Percentiles rank a stretch among this genome's conserved stretches.
Evolutionary conservation across 2,797 vertebrate species (phyloP).

Genomic region (Platyrinchus mystaceus): DNA sequence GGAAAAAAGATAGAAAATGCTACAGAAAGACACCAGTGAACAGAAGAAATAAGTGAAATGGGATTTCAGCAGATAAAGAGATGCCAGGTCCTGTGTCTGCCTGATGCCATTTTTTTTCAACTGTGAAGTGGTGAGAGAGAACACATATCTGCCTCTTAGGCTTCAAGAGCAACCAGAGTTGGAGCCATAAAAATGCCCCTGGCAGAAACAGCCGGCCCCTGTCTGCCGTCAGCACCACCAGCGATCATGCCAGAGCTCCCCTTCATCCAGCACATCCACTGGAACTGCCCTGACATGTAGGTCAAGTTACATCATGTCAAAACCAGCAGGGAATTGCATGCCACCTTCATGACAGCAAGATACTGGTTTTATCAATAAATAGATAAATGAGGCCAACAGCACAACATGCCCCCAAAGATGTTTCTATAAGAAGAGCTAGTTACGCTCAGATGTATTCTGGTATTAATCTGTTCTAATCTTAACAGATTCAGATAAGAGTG

Average conservation of each 20-base stretch:
- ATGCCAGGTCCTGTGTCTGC: background rate
- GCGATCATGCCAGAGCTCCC: rapidly evolving
- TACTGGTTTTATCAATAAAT: background rate
- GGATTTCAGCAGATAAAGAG: background rate
- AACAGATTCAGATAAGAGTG: background rate
- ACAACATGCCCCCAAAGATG: rapidly evolving
- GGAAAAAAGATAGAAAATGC: background rate
- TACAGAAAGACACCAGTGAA: background rate
- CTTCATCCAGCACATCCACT: rapidly evolving
- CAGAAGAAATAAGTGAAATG: background rate
- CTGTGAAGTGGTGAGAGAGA: background rate
- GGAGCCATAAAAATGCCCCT: background rate
- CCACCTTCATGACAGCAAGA: background rate
- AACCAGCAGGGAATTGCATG: background rate
- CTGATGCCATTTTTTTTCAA: background rate
- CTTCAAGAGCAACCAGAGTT: background rate
- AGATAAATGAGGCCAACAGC: background rate
- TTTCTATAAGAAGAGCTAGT: background rate
- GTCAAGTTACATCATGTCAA: background rate
- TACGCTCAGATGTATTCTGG: background rate
- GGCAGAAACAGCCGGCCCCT: background rate
- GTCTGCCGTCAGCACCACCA: background rate
- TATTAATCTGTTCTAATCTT: background rate
- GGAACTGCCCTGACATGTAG: rapidly evolving
- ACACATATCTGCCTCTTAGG: background rate